These are phyloP conservation scores for Papilio dardanus DNA, from an alignment of 1,140 invertebrate genomes.

Conservation along the genomic window DNA sequence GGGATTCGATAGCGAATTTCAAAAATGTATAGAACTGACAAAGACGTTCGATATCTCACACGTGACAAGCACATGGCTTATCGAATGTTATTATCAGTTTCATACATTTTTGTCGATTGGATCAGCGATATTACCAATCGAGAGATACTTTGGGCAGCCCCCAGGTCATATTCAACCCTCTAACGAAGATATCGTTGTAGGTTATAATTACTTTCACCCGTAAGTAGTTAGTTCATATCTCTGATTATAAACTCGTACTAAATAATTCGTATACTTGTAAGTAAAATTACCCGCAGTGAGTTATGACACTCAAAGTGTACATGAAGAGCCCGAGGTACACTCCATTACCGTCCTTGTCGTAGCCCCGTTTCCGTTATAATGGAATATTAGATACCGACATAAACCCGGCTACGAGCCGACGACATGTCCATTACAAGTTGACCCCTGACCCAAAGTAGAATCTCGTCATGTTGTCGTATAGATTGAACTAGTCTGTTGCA, in stretches of 20 bases:
- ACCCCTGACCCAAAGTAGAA: conserved; percentile 40
- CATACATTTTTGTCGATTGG: too few relatives aligned
- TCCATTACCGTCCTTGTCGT: conserved; percentile 61
- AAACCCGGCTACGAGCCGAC: conserved; percentile 53
- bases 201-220: neutral
- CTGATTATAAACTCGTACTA: conserved; percentile 15
- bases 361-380: conserved; percentile 62
- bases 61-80: too few relatives aligned
- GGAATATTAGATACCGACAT: conserved; percentile 70
- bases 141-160: too few relatives aligned
- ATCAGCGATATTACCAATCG: too few relatives aligned
- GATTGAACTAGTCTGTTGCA: neutral
- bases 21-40: too few relatives aligned
- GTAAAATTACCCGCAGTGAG: conserved; percentile 44
- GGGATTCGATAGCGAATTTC: too few relatives aligned
- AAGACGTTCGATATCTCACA: too few relatives aligned
- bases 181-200: too few relatives aligned
- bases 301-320: conserved; percentile 44
- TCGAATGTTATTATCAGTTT: too few relatives aligned
- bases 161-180: too few relatives aligned
- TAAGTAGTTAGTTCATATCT: too few relatives aligned
- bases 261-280: conserved; percentile 42
- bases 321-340: conserved; percentile 49
- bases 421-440: conserved; percentile 53
- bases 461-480: conserved; percentile 16